These are phyloP conservation scores for Dipodomys merriami DNA, from an alignment of 2,113 vertebrate species.

Conservation along the genomic window DNA sequence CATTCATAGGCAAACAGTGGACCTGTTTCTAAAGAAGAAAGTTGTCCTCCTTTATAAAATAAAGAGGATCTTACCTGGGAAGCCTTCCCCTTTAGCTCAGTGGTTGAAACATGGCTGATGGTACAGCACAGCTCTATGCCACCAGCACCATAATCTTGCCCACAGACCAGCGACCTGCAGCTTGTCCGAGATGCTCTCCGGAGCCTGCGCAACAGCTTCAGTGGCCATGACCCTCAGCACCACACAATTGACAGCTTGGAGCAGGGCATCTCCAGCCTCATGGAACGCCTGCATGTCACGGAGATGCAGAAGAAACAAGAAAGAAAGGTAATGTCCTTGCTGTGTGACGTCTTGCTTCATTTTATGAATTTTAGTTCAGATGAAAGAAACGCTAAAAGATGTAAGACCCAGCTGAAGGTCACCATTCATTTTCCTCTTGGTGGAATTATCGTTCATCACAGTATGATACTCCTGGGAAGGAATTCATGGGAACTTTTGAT, in stretches of 20 bases:
- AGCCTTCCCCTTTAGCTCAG: not conserved
- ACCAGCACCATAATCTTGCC: not conserved
- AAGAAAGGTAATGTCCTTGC: constrained; percentile 83
- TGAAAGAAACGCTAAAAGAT: not conserved
- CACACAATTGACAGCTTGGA: constrained; percentile 99
- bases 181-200: constrained; percentile 94
- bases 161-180: constrained; percentile 93
- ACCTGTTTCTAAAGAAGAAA: not conserved
- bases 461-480: not conserved
- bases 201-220: constrained; percentile 95
- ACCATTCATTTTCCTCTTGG: not conserved
- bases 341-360: not conserved
- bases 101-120: not conserved
- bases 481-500: not conserved
- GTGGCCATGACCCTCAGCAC: constrained; percentile 96
- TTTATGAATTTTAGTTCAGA: not conserved
- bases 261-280: constrained; percentile 95
- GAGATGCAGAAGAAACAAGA: constrained; percentile 90
- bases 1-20: not conserved
- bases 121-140: fast-evolving
- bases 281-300: constrained; percentile 91
- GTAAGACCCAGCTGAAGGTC: not conserved
- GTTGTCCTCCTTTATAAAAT: not conserved
- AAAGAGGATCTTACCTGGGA: not conserved
- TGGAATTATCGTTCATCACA: not conserved